Conservation (phyloP, 2,113 vertebrate genomes). For the Orientallactaga bullata region DNA sequence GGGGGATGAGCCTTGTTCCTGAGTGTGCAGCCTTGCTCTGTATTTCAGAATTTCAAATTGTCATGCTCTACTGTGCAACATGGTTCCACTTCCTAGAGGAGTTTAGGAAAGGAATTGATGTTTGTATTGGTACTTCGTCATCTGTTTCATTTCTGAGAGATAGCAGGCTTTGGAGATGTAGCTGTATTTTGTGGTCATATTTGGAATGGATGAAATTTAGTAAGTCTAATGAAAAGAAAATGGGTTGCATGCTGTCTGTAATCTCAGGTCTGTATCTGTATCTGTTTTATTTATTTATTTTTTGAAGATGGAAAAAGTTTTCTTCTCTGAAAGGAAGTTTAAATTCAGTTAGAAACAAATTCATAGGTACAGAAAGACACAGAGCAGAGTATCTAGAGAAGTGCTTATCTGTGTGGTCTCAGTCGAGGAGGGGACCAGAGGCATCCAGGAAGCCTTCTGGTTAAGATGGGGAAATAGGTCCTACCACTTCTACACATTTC, state of each 20-base stretch:
- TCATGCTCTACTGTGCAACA: conserved; percentile 67
- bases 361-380: conserved; percentile 32
- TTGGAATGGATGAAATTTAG: conserved; percentile 70
- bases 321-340: conserved; percentile 65
- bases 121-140: conserved; percentile 58
- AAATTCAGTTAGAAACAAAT: conserved; percentile 72
- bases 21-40: conserved; percentile 44
- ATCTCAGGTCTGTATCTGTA: conserved; percentile 43
- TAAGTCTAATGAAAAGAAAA: conserved; percentile 68
- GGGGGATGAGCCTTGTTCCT: conserved; percentile 29
- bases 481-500: conserved; percentile 63
- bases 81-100: conserved; percentile 64
- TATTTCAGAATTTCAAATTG: conserved; percentile 68
- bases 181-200: conserved; percentile 64
- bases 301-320: conserved; percentile 67
- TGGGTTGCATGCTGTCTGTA: conserved; percentile 50
- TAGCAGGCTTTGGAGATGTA: conserved; percentile 66
- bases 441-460: background rate
- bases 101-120: conserved; percentile 70
- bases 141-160: conserved; percentile 50
- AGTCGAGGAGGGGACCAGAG: conserved; percentile 45
- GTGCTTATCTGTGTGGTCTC: conserved; percentile 63
- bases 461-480: background rate
- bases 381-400: conserved; percentile 28
- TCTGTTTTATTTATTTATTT: too few species aligned